Evolutionary conservation across 1,140 invertebrate species (phyloP).

Genomic region (Drosophila tropicalis): DNA sequence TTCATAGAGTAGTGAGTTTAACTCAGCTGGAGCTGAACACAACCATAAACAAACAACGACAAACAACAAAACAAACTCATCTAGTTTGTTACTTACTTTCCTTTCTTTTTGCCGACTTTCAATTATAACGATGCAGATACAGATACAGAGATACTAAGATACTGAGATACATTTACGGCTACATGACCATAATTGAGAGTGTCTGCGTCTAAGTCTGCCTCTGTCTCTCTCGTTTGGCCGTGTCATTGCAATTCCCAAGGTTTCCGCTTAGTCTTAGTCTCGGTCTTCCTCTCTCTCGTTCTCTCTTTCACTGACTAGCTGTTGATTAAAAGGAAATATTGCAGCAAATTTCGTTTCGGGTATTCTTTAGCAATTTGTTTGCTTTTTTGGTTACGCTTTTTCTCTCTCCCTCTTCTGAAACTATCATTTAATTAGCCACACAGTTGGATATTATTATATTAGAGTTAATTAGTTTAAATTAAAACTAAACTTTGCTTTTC

Average conservation of each 20-base stretch:
- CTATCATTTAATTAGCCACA: conserved; percentile 52
- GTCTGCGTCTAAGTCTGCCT: background rate
- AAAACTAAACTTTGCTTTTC: conserved; percentile 3
- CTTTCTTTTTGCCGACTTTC: conserved; percentile 71
- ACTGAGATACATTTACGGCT: conserved; percentile 10
- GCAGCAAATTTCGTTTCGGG: conserved; percentile 39
- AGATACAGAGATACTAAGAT: conserved; percentile 20
- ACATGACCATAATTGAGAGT: conserved; percentile 7
- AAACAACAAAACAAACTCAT: conserved; percentile 58
- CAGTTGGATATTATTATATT: conserved; percentile 42
- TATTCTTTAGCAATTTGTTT: background rate
- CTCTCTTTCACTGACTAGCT: conserved; percentile 15
- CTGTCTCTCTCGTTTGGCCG: conserved; percentile 18
- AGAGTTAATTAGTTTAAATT: conserved; percentile 21
- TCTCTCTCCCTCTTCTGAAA: conserved; percentile 25
- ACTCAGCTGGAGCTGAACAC: conserved; percentile 37
- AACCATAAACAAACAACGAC: conserved; percentile 23
- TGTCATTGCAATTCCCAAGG: conserved; percentile 4
- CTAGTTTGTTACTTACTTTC: conserved; percentile 67
- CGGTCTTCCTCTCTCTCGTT: conserved; percentile 30
- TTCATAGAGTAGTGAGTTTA: conserved; percentile 41
- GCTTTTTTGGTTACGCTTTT: conserved; percentile 1
- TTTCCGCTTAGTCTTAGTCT: conserved; percentile 16
- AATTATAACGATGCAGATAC: conserved; percentile 66
- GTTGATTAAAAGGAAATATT: conserved; percentile 39